Evolutionary conservation across 2,113 vertebrate genomes (phyloP).

Genomic region (Perca schrenkii): DNA sequence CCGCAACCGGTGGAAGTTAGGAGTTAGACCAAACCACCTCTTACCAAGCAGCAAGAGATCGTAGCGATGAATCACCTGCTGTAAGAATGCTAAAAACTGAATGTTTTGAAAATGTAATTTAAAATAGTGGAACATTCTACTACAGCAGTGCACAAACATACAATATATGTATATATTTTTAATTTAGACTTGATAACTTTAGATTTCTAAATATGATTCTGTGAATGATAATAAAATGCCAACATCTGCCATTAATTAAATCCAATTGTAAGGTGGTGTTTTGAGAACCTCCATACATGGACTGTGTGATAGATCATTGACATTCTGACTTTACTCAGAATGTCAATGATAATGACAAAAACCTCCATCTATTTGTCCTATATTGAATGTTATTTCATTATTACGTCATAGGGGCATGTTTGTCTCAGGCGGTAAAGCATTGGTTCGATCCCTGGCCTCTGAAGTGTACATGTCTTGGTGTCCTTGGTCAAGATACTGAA

Average conservation of each 20-base stretch:
- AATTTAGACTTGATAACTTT: neutral
- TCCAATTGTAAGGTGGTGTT: neutral
- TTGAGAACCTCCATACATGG: neutral
- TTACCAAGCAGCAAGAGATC: neutral
- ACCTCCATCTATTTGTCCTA: neutral
- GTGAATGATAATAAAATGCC: neutral
- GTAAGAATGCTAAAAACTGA: neutral
- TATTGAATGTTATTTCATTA: neutral
- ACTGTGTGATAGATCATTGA: neutral
- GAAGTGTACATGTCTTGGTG: too few species aligned
- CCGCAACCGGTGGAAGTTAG: too few species aligned
- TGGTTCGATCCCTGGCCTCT: too few species aligned
- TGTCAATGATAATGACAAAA: neutral
- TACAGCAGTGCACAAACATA: neutral
- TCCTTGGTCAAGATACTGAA: too few species aligned
- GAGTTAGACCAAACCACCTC: neutral
- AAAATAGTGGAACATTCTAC: neutral
- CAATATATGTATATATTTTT: neutral
- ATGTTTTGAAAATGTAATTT: neutral
- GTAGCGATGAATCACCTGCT: slow-evolving; percentile 12
- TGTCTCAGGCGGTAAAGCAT: neutral
- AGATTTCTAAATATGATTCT: neutral
- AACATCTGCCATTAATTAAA: neutral
- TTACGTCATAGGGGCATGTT: neutral
- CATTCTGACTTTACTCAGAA: neutral